phyloP scores from a whole-genome alignment of 2,113 vertebrate species.

The Psilopsiagon aurifrons region DNA sequence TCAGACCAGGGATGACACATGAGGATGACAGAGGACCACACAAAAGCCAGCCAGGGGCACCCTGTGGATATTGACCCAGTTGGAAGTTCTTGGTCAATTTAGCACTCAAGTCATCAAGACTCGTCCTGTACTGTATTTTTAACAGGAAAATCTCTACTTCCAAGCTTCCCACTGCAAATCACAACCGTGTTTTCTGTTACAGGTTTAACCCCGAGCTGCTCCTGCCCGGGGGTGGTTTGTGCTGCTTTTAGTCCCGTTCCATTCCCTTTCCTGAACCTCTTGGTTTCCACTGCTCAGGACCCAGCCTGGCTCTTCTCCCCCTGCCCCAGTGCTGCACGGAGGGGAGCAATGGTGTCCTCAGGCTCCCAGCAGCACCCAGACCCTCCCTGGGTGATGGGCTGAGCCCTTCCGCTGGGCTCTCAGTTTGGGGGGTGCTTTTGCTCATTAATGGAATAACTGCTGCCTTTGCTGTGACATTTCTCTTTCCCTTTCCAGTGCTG shows the following conservation, averaged over 20 bases:
- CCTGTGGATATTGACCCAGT: accelerated
- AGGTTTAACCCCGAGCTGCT: neutral
- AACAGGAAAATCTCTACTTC: neutral
- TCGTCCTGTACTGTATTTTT: neutral
- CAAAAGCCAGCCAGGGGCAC: neutral
- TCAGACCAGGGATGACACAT: neutral
- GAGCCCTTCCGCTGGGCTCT: accelerated
- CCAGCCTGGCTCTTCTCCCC: neutral
- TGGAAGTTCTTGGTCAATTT: neutral
- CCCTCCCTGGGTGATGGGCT: accelerated
- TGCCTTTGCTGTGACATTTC: neutral
- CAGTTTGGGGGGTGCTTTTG: neutral
- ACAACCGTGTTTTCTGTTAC: neutral
- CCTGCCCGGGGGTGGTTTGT: neutral
- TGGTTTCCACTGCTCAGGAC: neutral
- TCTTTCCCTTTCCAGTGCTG: neutral
- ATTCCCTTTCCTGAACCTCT: neutral
- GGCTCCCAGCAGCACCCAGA: neutral
- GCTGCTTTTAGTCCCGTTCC: neutral
- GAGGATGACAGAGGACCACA: neutral
- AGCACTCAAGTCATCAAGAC: neutral
- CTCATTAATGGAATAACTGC: neutral
- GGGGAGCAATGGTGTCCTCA: accelerated
- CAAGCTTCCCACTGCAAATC: neutral
- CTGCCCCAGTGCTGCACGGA: accelerated